Conservation (phyloP, 2,113 vertebrate genomes). For the Cichladusa arquata region DNA sequence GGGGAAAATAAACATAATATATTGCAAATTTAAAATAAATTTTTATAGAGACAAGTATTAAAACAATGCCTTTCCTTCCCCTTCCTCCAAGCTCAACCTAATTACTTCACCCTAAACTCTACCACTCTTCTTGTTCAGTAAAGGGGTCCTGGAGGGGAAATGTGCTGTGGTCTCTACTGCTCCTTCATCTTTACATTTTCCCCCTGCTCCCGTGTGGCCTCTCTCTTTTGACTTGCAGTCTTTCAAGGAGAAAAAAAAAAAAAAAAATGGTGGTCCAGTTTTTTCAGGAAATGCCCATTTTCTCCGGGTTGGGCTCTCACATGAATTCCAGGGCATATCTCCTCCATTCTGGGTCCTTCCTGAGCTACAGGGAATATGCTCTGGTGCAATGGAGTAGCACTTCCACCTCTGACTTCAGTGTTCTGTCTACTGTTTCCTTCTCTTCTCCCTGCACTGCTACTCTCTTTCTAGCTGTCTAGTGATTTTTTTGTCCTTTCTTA, state of each 20-base stretch:
- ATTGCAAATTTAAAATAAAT: neutral
- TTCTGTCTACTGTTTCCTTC: neutral
- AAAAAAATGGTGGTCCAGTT: accelerated
- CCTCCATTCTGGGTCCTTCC: neutral
- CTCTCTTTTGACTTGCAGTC: neutral
- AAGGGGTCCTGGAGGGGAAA: neutral
- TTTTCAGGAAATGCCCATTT: neutral
- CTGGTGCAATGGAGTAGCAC: neutral
- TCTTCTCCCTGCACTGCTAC: neutral
- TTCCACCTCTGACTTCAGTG: neutral
- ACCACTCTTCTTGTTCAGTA: neutral
- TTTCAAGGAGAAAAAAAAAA: neutral
- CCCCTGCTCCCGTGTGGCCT: neutral
- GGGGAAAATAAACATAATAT: neutral
- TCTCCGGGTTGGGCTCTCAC: neutral
- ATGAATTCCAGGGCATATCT: neutral
- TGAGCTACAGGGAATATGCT: neutral
- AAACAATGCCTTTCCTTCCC: neutral
- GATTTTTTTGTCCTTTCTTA: neutral
- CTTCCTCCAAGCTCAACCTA: neutral
- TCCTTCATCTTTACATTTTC: neutral
- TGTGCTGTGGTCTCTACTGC: neutral
- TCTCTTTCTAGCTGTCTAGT: neutral
- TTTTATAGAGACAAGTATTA: neutral
- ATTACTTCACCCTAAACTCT: neutral